Evolutionary conservation across 2,888 invertebrate genomes (phyloP).

Genomic region (Epinotia brunnichana): DNA sequence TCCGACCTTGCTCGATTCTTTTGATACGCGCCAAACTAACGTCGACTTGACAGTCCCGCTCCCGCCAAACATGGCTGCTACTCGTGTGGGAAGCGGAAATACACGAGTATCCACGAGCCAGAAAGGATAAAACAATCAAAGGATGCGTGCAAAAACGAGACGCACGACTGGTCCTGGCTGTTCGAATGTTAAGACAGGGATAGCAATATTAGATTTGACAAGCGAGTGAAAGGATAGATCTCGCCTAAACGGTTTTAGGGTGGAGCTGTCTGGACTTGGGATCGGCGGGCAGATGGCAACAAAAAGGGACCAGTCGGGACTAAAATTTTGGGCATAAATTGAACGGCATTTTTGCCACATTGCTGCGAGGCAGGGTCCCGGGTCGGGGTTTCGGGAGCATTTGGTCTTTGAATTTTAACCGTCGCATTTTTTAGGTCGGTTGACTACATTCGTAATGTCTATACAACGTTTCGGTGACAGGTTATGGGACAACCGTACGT

Average conservation of each 20-base stretch:
- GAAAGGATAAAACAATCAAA: conserved; percentile 75
- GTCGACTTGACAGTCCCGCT: conserved; percentile 81
- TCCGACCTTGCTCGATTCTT: conserved; percentile 70
- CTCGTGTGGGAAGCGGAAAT: conserved; percentile 82
- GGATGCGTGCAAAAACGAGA: conserved; percentile 75
- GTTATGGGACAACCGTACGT: conserved; percentile 40
- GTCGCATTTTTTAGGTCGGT: conserved; percentile 39
- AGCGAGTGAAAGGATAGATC: conserved; percentile 74
- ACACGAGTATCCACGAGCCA: conserved; percentile 79
- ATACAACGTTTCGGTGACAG: conserved; percentile 28
- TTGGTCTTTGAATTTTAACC: conserved; percentile 50
- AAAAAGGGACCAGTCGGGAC: conserved; percentile 79
- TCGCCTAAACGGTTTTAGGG: conserved; percentile 81
- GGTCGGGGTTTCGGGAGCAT: conserved; percentile 64
- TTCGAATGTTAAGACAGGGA: conserved; percentile 75
- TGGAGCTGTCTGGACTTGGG: conserved; percentile 81
- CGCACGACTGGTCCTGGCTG: conserved; percentile 73
- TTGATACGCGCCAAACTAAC: conserved; percentile 81
- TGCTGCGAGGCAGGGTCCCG: conserved; percentile 62
- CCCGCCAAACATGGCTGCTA: conserved; percentile 82
- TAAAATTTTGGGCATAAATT: conserved; percentile 80
- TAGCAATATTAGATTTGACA: conserved; percentile 68
- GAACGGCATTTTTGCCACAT: conserved; percentile 82
- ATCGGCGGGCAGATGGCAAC: conserved; percentile 80
- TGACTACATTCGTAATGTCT: conserved; percentile 21